These are phyloP conservation scores for Dicyrtomina minuta DNA, from an alignment of 2,888 invertebrate genomes.

Conservation along the genomic window DNA sequence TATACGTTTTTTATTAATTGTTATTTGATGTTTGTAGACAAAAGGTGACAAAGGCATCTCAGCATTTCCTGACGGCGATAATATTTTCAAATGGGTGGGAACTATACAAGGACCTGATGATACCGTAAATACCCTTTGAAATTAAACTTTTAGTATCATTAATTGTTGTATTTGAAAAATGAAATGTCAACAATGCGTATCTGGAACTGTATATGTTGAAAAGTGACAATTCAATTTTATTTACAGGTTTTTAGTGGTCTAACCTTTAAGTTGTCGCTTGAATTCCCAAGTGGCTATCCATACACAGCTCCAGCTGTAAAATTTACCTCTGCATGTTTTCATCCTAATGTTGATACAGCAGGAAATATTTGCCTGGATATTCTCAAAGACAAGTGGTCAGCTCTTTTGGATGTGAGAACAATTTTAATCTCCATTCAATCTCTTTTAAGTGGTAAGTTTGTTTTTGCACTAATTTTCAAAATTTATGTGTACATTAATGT, in stretches of 20 bases:
- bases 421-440: conserved; percentile 92
- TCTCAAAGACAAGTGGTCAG: conserved; percentile 90
- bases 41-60: conserved; percentile 87
- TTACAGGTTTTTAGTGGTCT: conserved; percentile 85
- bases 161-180: not conserved
- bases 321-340: conserved; percentile 86
- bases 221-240: conserved; percentile 68
- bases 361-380: conserved; percentile 93
- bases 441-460: conserved; percentile 69
- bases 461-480: too few relatives aligned
- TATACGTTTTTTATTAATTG: too few relatives aligned
- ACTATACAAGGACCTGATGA: conserved; percentile 88
- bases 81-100: conserved; percentile 93
- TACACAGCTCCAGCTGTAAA: conserved; percentile 84
- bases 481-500: too few relatives aligned
- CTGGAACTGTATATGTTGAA: not conserved
- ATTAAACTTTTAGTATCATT: too few relatives aligned
- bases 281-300: conserved; percentile 92
- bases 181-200: too few relatives aligned
- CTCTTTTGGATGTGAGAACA: conserved; percentile 90
- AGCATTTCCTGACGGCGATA: conserved; percentile 95
- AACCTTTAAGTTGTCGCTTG: too few relatives aligned
- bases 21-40: conserved; percentile 61
- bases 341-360: conserved; percentile 88
- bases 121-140: conserved; percentile 69